Conservation (phyloP, 2,113 vertebrate species). For the Pristiophorus japonicus region DNA sequence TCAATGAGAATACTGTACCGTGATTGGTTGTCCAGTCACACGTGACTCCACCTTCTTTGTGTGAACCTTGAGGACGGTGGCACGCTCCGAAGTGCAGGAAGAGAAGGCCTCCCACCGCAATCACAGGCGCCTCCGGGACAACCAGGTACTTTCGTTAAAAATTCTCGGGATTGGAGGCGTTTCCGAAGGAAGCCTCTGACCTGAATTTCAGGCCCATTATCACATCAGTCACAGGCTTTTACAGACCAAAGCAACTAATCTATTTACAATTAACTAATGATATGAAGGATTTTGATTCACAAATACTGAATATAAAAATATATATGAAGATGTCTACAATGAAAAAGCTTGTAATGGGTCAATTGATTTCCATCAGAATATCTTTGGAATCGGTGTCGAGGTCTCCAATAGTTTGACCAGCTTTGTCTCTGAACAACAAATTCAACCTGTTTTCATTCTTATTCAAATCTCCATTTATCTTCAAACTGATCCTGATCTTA, state of each 20-base stretch:
- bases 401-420: neutral
- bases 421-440: neutral
- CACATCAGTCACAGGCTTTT: neutral
- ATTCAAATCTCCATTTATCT: neutral
- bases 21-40: too few relatives aligned
- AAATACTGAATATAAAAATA: neutral
- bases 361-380: neutral
- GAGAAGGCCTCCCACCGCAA: too few relatives aligned
- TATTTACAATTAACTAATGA: neutral
- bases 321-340: neutral
- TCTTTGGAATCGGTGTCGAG: neutral
- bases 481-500: neutral
- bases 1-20: too few relatives aligned
- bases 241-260: neutral
- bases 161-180: too few relatives aligned
- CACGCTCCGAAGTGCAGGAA: too few relatives aligned
- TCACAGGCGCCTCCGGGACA: too few relatives aligned
- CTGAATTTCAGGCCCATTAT: too few relatives aligned
- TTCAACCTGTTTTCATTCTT: neutral
- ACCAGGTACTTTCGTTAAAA: too few relatives aligned
- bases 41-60: too few relatives aligned
- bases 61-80: too few relatives aligned
- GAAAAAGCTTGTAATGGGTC: neutral
- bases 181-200: too few relatives aligned
- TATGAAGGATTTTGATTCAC: neutral